Conservation (phyloP, 2,113 vertebrate genomes). For the Calyptomena viridis region DNA sequence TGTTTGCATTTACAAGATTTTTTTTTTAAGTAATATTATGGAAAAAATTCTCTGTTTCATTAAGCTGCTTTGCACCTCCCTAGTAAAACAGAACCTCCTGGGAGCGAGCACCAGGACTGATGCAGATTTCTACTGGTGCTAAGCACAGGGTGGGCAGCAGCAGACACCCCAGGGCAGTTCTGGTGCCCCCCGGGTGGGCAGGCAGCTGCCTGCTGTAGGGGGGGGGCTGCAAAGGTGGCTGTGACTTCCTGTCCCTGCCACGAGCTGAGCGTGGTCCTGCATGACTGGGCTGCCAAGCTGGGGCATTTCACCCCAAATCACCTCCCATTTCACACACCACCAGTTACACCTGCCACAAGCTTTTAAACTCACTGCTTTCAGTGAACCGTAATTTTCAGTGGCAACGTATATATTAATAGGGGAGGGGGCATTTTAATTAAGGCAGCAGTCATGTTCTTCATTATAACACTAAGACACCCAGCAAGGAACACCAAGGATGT, state of each 20-base stretch:
- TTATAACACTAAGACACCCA: slow-evolving; percentile 24
- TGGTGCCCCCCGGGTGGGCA: background rate
- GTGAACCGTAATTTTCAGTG: background rate
- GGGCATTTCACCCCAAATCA: background rate
- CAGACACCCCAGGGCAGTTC: fast-evolving
- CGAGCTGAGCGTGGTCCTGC: fast-evolving
- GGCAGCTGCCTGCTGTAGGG: background rate
- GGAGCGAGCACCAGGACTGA: fast-evolving
- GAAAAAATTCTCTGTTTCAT: background rate
- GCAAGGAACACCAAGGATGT: background rate
- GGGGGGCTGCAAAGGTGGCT: background rate
- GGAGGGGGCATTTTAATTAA: slow-evolving; percentile 19
- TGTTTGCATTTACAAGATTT: background rate
- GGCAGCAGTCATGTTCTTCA: slow-evolving; percentile 3
- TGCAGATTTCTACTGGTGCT: fast-evolving
- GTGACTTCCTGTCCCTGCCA: background rate
- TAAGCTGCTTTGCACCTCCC: background rate
- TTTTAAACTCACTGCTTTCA: background rate
- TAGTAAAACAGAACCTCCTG: background rate
- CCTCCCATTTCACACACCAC: background rate
- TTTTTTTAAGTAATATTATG: background rate
- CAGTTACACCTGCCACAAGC: background rate
- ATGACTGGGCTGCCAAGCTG: fast-evolving
- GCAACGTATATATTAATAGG: slow-evolving; percentile 11
- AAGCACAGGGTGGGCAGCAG: fast-evolving